Evolutionary conservation across 1,140 invertebrate species (phyloP).

Genomic region (Drosophila bifasciata): DNA sequence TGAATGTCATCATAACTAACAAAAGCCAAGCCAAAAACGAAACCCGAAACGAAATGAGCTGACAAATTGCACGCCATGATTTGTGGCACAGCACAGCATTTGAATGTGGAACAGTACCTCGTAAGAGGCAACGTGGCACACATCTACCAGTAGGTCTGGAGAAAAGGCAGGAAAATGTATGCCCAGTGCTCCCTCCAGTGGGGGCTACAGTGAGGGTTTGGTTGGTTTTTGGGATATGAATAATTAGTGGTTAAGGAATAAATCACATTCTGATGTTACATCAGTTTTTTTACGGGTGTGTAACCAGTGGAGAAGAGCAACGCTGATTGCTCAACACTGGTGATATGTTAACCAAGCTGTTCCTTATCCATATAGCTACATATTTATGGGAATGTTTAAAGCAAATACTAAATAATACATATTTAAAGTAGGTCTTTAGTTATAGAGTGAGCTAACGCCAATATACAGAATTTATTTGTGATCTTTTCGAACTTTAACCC

Average conservation of each 20-base stretch:
- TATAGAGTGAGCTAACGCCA: no score
- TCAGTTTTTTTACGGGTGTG: background rate
- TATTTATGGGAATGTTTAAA: no score
- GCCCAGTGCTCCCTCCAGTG: constrained; percentile 5
- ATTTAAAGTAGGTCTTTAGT: no score
- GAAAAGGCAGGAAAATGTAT: constrained; percentile 32
- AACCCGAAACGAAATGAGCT: constrained; percentile 68
- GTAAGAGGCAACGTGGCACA: constrained; percentile 23
- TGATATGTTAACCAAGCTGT: no score
- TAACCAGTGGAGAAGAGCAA: no score
- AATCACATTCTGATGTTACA: background rate
- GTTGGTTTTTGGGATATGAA: background rate
- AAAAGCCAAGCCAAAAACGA: constrained; percentile 48
- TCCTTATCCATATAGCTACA: no score
- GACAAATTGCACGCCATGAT: constrained; percentile 71
- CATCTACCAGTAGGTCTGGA: constrained; percentile 24
- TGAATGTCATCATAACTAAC: constrained; percentile 77
- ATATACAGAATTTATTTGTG: no score
- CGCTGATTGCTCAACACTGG: background rate
- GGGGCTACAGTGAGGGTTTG: background rate
- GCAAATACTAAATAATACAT: no score
- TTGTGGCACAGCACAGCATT: constrained; percentile 61
- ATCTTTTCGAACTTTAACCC: no score
- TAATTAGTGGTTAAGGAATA: background rate
- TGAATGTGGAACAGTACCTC: constrained; percentile 48